Evolutionary conservation across 1,140 invertebrate species (phyloP).

Genomic region (Microplitis mediator): DNA sequence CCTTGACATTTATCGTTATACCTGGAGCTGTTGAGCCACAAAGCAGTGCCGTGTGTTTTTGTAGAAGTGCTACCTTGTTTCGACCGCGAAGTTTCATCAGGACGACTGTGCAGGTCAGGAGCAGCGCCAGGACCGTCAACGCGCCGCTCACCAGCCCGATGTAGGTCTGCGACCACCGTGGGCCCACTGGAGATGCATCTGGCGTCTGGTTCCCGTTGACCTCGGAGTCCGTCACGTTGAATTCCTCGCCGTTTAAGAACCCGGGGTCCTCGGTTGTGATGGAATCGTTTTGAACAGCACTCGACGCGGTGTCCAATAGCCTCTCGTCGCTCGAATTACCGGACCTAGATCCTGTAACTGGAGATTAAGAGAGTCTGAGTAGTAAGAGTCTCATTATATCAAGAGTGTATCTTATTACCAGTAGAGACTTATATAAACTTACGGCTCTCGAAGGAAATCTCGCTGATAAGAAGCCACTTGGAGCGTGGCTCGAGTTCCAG

Average conservation of each 20-base stretch:
- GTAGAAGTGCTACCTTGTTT: slow-evolving; percentile 71
- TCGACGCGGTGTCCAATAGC: slow-evolving; percentile 35
- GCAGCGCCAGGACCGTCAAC: slow-evolving; percentile 73
- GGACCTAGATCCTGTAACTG: slow-evolving; percentile 14
- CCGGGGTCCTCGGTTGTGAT: slow-evolving; percentile 52
- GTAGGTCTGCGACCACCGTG: slow-evolving; percentile 70
- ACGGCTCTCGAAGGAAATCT: slow-evolving; percentile 82
- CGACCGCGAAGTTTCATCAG: slow-evolving; percentile 75
- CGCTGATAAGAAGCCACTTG: slow-evolving; percentile 89
- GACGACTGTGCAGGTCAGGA: slow-evolving; percentile 72
- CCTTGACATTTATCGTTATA: slow-evolving; percentile 73
- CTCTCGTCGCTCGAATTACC: slow-evolving; percentile 15
- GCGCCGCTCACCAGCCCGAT: slow-evolving; percentile 82
- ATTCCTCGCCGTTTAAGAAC: slow-evolving; percentile 34
- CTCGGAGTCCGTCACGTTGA: slow-evolving; percentile 47
- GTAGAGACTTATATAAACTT: slow-evolving; percentile 45
- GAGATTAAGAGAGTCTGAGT: background rate
- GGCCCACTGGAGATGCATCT: slow-evolving; percentile 68
- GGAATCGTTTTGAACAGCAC: slow-evolving; percentile 57
- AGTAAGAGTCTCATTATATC: background rate
- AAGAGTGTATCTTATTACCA: background rate
- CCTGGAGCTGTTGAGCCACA: slow-evolving; percentile 56
- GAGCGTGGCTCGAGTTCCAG: slow-evolving; percentile 79
- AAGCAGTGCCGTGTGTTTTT: slow-evolving; percentile 70
- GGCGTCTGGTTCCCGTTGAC: slow-evolving; percentile 61